phyloP scores from a whole-genome alignment of 2,888 invertebrate species.

The Cerceris ruficornis region DNA sequence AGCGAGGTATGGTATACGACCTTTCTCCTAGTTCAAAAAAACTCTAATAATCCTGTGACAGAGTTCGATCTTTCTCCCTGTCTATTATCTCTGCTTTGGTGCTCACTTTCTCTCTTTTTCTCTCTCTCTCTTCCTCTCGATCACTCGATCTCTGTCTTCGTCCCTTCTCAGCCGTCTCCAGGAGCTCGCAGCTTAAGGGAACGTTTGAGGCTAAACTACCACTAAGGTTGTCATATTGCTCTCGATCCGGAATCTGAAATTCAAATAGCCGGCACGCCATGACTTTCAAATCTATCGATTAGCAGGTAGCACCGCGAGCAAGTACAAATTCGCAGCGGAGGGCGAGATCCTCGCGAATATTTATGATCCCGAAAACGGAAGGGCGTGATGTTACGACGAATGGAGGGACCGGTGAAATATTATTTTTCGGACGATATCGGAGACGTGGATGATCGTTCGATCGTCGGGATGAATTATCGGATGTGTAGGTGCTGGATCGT shows the following conservation, averaged over 20 bases:
- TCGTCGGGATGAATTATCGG: too few species aligned
- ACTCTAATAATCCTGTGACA: conserved; percentile 42
- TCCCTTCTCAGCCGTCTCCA: not conserved
- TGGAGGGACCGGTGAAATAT: conserved; percentile 34
- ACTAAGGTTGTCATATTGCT: conserved; percentile 68
- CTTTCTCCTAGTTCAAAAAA: conserved; percentile 12
- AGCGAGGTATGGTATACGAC: conserved; percentile 55
- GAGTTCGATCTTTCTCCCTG: conserved; percentile 35
- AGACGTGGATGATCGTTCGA: not conserved
- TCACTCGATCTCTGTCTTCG: not conserved
- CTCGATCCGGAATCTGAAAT: conserved; percentile 66
- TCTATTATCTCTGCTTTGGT: not conserved
- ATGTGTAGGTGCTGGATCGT: too few species aligned
- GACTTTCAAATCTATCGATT: conserved; percentile 71
- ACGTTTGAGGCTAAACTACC: conserved; percentile 56
- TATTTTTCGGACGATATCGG: conserved; percentile 24
- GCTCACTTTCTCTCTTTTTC: not conserved
- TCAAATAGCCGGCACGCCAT: conserved; percentile 64
- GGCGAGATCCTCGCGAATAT: conserved; percentile 55
- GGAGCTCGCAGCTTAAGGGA: conserved; percentile 33
- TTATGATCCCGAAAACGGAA: conserved; percentile 52
- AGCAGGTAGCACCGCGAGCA: conserved; percentile 57
- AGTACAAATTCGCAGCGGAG: conserved; percentile 63
- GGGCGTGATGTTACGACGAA: conserved; percentile 33
- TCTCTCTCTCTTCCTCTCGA: conserved; percentile 10